phyloP scores from a whole-genome alignment of 2,888 invertebrate species.

The Leuctra nigra region DNA sequence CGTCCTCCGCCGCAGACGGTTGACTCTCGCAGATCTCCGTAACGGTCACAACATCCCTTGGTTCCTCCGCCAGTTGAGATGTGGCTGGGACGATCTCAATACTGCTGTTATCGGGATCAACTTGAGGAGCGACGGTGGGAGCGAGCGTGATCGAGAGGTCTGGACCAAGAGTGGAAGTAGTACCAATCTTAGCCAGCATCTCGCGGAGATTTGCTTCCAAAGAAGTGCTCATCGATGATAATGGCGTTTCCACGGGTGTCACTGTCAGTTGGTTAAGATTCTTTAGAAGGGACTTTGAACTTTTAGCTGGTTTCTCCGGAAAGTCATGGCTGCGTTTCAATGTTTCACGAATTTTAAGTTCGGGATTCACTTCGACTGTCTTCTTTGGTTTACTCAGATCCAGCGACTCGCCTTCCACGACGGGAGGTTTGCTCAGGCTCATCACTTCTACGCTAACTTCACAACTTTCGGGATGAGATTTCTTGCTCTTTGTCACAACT shows the following conservation, averaged over 20 bases:
- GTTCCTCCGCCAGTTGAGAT: too few relatives aligned
- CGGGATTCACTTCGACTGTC: background rate
- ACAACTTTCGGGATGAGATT: background rate
- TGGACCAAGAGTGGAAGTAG: constrained; percentile 14
- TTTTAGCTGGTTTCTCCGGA: background rate
- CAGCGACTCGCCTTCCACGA: background rate
- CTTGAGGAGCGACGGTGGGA: background rate
- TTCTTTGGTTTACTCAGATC: background rate
- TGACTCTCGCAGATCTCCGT: background rate
- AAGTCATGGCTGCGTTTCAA: background rate
- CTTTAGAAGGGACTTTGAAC: background rate
- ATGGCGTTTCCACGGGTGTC: background rate
- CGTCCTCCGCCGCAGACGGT: background rate
- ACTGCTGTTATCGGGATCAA: background rate
- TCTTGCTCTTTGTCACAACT: background rate
- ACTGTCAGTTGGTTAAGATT: background rate
- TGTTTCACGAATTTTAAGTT: background rate
- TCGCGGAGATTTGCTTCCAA: constrained; percentile 20
- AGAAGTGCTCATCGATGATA: background rate
- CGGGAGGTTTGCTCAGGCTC: background rate
- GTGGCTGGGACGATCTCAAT: background rate
- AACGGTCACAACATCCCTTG: background rate
- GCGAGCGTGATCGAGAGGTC: constrained; percentile 24
- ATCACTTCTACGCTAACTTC: too few relatives aligned
- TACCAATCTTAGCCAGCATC: constrained; percentile 24